Evolutionary conservation across 23 tunicate genomes (phyloP).

Genomic region (Corella eumyota): DNA sequence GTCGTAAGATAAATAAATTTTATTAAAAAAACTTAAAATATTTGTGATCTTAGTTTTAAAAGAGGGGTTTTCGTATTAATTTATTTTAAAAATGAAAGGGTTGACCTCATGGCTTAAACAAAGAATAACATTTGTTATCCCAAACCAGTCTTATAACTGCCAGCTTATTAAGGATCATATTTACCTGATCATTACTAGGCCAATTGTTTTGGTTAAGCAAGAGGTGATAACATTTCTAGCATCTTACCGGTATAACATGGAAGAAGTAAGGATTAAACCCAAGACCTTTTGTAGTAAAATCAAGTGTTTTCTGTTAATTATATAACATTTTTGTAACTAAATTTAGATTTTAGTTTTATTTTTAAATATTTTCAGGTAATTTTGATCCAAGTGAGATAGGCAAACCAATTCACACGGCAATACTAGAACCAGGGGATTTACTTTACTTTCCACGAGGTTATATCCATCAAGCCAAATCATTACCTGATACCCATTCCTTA

Average conservation of each 20-base stretch:
- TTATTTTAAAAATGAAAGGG: no score
- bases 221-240: no score
- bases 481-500: constrained; percentile 74
- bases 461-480: constrained; percentile 82
- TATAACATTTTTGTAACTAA: not conserved
- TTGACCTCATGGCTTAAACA: no score
- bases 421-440: constrained; percentile 72
- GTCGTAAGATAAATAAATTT: constrained; percentile 24
- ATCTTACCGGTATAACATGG: no score
- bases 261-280: not conserved
- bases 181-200: not conserved
- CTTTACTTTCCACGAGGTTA: constrained; percentile 91
- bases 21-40: no score
- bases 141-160: no score
- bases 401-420: constrained; percentile 28
- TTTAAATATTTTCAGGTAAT: constrained; percentile 28
- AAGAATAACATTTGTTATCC: no score
- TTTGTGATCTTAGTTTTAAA: no score
- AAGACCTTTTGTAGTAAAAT: no score
- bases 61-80: not conserved
- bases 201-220: not conserved
- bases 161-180: no score
- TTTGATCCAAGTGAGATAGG: constrained; percentile 62
- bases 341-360: not conserved
- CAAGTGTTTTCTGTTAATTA: not conserved